Base-by-base conservation (phyloP, 2,888 invertebrate genomes). In the Lochmaea capreae region DNA sequence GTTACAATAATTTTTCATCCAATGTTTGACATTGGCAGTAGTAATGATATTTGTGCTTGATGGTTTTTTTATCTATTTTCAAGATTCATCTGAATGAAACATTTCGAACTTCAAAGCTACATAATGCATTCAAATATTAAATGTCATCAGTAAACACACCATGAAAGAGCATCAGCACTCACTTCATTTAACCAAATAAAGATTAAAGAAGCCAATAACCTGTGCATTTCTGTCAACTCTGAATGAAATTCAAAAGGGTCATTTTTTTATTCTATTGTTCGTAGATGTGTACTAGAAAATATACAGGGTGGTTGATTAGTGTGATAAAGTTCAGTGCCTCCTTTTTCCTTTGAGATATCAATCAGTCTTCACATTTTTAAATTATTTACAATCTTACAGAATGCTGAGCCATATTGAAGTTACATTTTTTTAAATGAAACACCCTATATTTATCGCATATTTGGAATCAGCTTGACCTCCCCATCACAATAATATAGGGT, bases 101-200 rank as follows among this genome's bases (percentile, higher is more conserved):
- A 16, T 10, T 54, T 54, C 54, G 52, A 52, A 52, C n/a, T 54
- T 18, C 16, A 54, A 54, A 18, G 54, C 54, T 11, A 18, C 16
- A 54, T 54, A 54, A 54, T 54, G 18, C 10, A 18, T 18, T 54
- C 54, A 54, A 54, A 54, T 54, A 54, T 54, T 49, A 49, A 54
- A 16, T 54, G 54, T 54, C 54, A 54, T 54, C 54, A 54, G 54
- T 18, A 54, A 16, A 18, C 16, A 54, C 54, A 54, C 18, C 18
- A 54, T 18, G 18, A 52, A 52, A 46, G 33, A 52, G 54, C 54
- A 54, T 54, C 54, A 54, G 54, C 54, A 16, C 9, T 59, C 59
- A n/a, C 59, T 59, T 14, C 59, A 59, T 59, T 59, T 59, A 59
- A 59, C 59, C 33, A 59, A 59, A 59, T 33, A 59, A 33, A 59